Percentiles rank a stretch among this genome's conserved stretches.
Evolutionary conservation across 1,140 invertebrate species (phyloP).

Genomic region (Drosophila rhopaloa): DNA sequence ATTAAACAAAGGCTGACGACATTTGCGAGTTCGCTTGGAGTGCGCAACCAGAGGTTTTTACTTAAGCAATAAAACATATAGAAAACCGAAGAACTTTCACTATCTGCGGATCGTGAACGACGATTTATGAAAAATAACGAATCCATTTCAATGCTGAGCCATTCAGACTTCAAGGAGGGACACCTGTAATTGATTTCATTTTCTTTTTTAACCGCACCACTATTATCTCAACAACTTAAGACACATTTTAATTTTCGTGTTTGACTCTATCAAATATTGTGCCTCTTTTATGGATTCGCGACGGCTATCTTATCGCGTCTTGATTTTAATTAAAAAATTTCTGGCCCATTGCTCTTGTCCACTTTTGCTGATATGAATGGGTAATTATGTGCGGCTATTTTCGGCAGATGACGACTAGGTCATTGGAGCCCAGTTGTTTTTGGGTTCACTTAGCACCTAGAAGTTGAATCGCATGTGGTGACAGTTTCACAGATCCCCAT

Average conservation of each 20-base stretch:
- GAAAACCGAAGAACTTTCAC: conserved; percentile 41
- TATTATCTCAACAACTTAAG: conserved; percentile 52
- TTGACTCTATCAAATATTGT: conserved; percentile 45
- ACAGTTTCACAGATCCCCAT: conserved; percentile 37
- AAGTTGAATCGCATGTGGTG: conserved; percentile 9
- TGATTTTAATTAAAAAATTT: conserved; percentile 49
- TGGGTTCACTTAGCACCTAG: conserved; percentile 29
- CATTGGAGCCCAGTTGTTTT: conserved; percentile 22
- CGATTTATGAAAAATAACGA: conserved; percentile 17
- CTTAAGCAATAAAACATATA: conserved; percentile 16
- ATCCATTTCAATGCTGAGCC: conserved; percentile 22
- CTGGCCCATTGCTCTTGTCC: conserved; percentile 27
- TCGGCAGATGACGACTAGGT: conserved; percentile 18
- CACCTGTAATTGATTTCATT: conserved; percentile 16
- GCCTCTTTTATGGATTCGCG: conserved; percentile 18
- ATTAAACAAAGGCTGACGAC: conserved; percentile 62
- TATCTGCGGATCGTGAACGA: conserved; percentile 26
- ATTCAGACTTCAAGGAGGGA: conserved; percentile 12
- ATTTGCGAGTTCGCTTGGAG: conserved; percentile 31
- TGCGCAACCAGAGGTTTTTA: conserved; percentile 36
- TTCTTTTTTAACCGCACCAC: background rate
- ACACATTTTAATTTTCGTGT: conserved; percentile 64
- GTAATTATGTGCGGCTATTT: conserved; percentile 25
- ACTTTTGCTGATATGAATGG: conserved; percentile 32
- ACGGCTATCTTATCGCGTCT: conserved; percentile 32